Conservation (phyloP, 2,113 vertebrate species). For the Lampris incognitus region DNA sequence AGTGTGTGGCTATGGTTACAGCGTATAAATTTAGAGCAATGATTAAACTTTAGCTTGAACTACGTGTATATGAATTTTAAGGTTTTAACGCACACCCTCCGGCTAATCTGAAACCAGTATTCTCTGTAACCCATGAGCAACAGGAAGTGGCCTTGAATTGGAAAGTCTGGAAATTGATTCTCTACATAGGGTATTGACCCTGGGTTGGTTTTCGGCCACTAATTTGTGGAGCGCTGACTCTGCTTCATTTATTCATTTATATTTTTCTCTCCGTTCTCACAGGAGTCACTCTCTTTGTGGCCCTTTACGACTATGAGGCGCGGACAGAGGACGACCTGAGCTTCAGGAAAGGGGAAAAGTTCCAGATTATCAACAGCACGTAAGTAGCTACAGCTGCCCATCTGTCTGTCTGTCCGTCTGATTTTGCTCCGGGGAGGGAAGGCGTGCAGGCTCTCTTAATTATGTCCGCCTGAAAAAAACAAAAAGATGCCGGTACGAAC, state of each 20-base stretch:
- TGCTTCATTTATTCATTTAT: background rate
- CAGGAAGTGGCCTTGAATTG: too few species aligned
- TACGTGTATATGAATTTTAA: too few species aligned
- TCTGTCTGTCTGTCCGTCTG: constrained; percentile 8
- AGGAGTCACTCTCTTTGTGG: constrained; percentile 98
- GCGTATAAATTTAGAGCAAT: too few species aligned
- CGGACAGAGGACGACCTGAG: constrained; percentile 97
- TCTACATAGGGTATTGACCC: background rate
- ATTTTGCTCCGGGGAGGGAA: background rate
- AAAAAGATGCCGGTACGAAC: background rate
- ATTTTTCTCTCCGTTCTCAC: constrained; percentile 44
- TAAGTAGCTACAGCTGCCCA: constrained; percentile 81
- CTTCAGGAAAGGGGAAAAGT: constrained; percentile 97
- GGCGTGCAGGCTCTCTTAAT: background rate
- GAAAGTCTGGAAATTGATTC: background rate
- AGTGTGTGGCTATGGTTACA: too few species aligned
- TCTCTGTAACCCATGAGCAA: too few species aligned
- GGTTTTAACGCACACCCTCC: too few species aligned
- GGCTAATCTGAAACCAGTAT: too few species aligned
- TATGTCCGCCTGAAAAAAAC: background rate
- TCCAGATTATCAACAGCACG: constrained; percentile 99
- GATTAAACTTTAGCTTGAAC: too few species aligned
- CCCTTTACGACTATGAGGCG: constrained; percentile 97
- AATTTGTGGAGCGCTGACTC: constrained; percentile 46
- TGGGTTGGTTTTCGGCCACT: constrained; percentile 18